These are phyloP conservation scores for Heliconius melpomene DNA, from an alignment of 1,140 invertebrate species.

Conservation along the genomic window DNA sequence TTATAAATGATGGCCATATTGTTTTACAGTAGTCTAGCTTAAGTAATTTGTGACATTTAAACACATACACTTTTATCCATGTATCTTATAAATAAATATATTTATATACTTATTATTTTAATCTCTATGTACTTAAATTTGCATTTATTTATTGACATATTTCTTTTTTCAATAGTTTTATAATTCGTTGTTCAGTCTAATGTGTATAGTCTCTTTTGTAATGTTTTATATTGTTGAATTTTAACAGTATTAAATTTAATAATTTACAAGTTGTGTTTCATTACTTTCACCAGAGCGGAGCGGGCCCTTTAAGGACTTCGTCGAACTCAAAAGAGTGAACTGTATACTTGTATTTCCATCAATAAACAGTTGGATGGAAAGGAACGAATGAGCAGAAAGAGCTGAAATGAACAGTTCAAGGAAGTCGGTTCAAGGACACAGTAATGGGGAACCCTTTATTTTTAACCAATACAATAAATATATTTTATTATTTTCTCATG, in stretches of 20 bases:
- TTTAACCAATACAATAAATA: no score
- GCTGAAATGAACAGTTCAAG: no score
- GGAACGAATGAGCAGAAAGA: no score
- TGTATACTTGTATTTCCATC: no score
- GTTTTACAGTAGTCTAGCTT: slow-evolving; percentile 37
- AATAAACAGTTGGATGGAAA: no score
- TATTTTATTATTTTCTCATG: not conserved
- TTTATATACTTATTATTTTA: slow-evolving; percentile 31
- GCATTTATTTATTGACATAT: slow-evolving; percentile 44
- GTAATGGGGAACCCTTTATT: no score
- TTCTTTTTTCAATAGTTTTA: slow-evolving; percentile 48
- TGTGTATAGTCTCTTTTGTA: slow-evolving; percentile 65
- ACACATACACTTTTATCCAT: slow-evolving; percentile 35
- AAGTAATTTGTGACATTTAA: slow-evolving; percentile 35
- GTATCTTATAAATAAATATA: slow-evolving; percentile 14
- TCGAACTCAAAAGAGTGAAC: no score
- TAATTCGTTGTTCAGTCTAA: slow-evolving; percentile 58
- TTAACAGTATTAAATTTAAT: slow-evolving; percentile 75
- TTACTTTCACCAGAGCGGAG: not conserved
- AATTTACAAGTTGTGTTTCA: slow-evolving; percentile 40
- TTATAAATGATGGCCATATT: slow-evolving; percentile 40
- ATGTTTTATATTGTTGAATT: slow-evolving; percentile 77
- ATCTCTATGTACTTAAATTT: slow-evolving; percentile 46
- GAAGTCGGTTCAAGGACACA: no score
- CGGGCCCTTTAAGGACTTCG: no score